Evolutionary conservation across 1,140 invertebrate species (phyloP), one percentile per base, ranked within the genome.

Genomic region (Acyrthosiphon pisum): DNA sequence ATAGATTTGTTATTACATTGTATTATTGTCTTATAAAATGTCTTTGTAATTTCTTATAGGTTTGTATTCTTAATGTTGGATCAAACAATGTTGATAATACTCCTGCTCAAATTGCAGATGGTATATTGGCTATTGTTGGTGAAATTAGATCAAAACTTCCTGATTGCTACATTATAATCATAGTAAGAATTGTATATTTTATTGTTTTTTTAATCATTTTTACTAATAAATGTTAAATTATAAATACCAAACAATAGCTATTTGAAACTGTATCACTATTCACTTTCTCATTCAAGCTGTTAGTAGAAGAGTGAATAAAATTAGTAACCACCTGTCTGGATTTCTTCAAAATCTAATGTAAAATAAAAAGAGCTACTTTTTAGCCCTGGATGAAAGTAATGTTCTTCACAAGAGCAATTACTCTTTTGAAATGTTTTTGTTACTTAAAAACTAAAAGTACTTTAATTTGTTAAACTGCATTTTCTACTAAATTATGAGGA

Each of bases 31-130:
- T 56, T 94, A 81, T 35, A 37, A 87, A 44, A 30, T 91, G 23
- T n/a, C 41, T 41, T 11, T 60, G 44, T 68, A 76, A 93, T 68
- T 93, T 50, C 92, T 94, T 92, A n/a, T 93, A 98, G 97, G 97
- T 98, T 20, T 97, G 98, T 94, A 97, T 99, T 53, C 95, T 99
- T 22, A 96, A 97, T 95, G 97, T 98, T 93, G 98, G 98, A 92
- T 98, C 98, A 93, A 98, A 98, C 95, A 98, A 99, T 95, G 96
- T 97, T 94, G 96, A 97, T 95, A 96, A 96, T 84, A 96, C 97
- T 35, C 96, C 97, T 41, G 97, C 97, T 94, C 96, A 98, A 95
- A 96, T 98, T 44, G 96, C 96, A 94, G 97, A 97, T 94, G 98
- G 98, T 18, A 97, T 99, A 93, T 94, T 97, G 94, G 97, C 97